Evolutionary conservation across 2,797 vertebrate species (phyloP).

Genomic region (Acanthopagrus latus): DNA sequence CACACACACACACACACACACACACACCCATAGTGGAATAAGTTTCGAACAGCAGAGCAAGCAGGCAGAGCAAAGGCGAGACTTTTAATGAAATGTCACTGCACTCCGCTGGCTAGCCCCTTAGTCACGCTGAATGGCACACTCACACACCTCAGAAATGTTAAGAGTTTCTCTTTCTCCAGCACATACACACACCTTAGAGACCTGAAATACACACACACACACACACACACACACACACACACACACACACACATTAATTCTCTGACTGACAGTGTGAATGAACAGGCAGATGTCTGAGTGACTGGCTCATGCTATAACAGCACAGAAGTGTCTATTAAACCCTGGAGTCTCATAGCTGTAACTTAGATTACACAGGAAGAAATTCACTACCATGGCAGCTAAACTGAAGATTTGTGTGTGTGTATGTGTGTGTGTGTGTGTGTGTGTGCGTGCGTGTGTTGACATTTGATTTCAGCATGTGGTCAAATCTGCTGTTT

Average conservation of each 20-base stretch:
- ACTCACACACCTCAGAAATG: constrained; percentile 62
- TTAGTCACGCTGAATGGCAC: constrained; percentile 75
- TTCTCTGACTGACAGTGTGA: constrained; percentile 64
- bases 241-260: constrained; percentile 12
- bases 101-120: constrained; percentile 72
- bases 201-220: constrained; percentile 37
- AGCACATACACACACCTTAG: constrained; percentile 39
- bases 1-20: constrained; percentile 28
- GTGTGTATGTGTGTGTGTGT: not conserved
- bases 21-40: constrained; percentile 49
- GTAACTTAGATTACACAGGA: constrained; percentile 47
- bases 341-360: constrained; percentile 40
- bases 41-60: constrained; percentile 68
- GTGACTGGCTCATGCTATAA: constrained; percentile 63
- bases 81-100: constrained; percentile 83
- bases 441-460: not conserved
- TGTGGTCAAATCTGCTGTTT: not conserved
- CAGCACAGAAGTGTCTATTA: constrained; percentile 62
- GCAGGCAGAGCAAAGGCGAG: constrained; percentile 72
- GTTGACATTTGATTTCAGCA: not conserved
- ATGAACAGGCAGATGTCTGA: constrained; percentile 56
- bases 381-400: constrained; percentile 29
- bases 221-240: constrained; percentile 13
- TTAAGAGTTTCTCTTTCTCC: constrained; percentile 56
- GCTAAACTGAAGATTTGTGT: constrained; percentile 7